A percentile compares a stretch with the other conserved stretches of the same genome.
Conservation (phyloP, 2,113 vertebrate genomes). For the Mobula birostris region DNA sequence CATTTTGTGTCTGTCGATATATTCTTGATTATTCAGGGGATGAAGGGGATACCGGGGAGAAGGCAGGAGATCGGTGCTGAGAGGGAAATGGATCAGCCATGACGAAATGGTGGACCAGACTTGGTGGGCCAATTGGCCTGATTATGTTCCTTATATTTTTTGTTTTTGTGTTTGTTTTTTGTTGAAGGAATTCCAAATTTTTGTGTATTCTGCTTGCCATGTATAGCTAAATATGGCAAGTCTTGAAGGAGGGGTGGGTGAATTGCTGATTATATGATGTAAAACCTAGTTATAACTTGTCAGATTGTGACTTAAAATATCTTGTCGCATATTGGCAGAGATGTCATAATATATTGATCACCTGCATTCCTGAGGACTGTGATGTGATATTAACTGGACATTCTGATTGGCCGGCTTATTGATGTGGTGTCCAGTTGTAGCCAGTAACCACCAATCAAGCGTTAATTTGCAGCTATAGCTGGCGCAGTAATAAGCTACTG, state of each 20-base stretch:
- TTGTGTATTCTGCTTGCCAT: not conserved
- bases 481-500: not conserved
- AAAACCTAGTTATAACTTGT: not conserved
- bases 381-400: not conserved
- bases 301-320: not conserved
- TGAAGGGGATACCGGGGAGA: no score
- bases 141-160: no score
- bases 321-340: not conserved
- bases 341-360: conserved; percentile 20
- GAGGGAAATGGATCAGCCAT: no score
- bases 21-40: no score
- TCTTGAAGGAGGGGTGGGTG: no score
- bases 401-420: not conserved
- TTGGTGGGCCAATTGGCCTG: no score
- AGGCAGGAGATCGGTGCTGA: no score
- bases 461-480: not conserved
- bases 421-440: not conserved
- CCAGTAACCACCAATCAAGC: not conserved
- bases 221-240: no score
- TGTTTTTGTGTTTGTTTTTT: not conserved
- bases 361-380: not conserved
- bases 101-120: no score
- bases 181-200: not conserved
- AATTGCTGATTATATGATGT: not conserved
- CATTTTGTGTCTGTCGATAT: no score